Evolutionary conservation across 2,113 vertebrate species (phyloP).

Genomic region (Mirza zaza): DNA sequence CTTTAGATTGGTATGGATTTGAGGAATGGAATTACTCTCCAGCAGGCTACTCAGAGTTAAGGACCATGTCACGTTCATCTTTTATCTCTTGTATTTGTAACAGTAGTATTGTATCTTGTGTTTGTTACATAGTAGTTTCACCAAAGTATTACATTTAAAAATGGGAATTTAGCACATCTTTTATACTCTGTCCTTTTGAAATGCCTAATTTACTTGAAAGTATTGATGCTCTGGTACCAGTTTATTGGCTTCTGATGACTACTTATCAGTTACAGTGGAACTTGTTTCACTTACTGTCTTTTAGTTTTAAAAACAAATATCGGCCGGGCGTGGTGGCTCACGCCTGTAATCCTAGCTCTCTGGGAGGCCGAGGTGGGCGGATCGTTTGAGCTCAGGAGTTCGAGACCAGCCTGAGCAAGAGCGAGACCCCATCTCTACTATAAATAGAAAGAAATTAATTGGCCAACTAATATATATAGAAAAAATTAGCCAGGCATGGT

Average conservation of each 20-base stretch:
- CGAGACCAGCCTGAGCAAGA: too few relatives aligned
- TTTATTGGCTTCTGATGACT: neutral
- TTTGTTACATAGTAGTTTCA: conserved; percentile 12
- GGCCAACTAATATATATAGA: too few relatives aligned
- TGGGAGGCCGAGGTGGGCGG: too few relatives aligned
- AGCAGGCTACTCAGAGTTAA: neutral
- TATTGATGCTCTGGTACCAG: neutral
- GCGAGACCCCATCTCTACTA: too few relatives aligned
- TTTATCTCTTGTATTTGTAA: neutral
- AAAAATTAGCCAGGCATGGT: too few relatives aligned
- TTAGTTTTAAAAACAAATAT: neutral
- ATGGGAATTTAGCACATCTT: neutral
- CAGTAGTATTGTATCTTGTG: neutral
- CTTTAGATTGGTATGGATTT: neutral
- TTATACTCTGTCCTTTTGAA: neutral
- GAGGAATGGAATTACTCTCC: neutral
- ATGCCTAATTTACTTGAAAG: neutral
- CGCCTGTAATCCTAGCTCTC: too few relatives aligned
- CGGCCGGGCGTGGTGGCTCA: too few relatives aligned
- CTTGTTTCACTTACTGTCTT: neutral
- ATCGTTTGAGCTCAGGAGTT: too few relatives aligned
- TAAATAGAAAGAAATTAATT: too few relatives aligned
- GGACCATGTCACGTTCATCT: neutral
- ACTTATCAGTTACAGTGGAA: neutral
- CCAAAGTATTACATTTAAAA: neutral